Conservation (phyloP, 1,140 invertebrate species). For the Pachyrhynchus sulphureomaculatus region DNA sequence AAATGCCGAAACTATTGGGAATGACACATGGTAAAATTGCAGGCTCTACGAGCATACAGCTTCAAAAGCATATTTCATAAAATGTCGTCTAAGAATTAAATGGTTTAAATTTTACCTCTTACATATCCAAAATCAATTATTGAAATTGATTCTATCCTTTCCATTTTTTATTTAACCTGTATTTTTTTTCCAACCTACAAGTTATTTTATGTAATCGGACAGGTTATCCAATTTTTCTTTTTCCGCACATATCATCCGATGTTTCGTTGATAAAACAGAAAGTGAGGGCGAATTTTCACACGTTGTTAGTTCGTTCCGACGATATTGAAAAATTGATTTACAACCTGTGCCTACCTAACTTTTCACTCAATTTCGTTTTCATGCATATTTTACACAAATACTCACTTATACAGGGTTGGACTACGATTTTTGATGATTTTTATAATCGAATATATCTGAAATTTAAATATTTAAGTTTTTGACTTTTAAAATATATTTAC, state of each 20-base stretch:
- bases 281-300: constrained; percentile 27
- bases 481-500: too few species aligned
- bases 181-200: not conserved
- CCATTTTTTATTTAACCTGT: not conserved
- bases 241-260: not conserved
- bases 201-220: constrained; percentile 15
- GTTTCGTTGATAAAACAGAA: not conserved
- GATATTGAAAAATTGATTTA: constrained; percentile 44
- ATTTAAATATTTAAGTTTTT: too few species aligned
- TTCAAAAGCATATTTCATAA: too few species aligned
- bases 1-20: too few species aligned
- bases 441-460: too few species aligned
- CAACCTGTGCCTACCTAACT: constrained; percentile 37
- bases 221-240: constrained; percentile 23
- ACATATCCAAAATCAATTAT: too few species aligned
- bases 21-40: too few species aligned
- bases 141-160: too few species aligned
- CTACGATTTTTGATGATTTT: too few species aligned
- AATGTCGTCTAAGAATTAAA: too few species aligned
- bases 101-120: too few species aligned
- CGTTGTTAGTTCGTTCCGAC: constrained; percentile 31
- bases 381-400: constrained; percentile 40
- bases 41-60: too few species aligned
- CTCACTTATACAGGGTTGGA: not conserved
- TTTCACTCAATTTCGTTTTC: constrained; percentile 38